phyloP scores from a whole-genome alignment of 1,140 invertebrate genomes.

The Cydia amplana region DNA sequence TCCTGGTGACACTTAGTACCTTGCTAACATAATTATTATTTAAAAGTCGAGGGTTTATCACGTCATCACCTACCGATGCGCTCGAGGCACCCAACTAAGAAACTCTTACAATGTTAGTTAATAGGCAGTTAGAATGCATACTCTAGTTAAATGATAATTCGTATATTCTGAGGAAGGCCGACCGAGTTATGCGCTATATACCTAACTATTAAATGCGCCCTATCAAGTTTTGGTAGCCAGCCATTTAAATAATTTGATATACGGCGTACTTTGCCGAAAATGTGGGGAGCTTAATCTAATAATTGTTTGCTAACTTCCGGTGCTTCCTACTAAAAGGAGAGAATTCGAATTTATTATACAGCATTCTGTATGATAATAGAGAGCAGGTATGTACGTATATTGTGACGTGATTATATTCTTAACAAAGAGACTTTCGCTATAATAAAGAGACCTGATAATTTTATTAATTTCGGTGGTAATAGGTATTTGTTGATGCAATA shows the following conservation, averaged over 20 bases:
- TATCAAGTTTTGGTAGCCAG: not conserved
- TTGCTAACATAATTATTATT: too few species aligned
- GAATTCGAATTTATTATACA: too few species aligned
- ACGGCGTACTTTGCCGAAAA: not conserved
- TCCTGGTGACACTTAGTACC: too few species aligned
- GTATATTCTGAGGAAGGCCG: not conserved
- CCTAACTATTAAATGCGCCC: not conserved
- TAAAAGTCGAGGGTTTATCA: too few species aligned
- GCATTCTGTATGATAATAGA: too few species aligned
- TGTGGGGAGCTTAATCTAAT: slow-evolving; percentile 20
- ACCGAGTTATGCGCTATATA: not conserved
- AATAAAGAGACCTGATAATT: not conserved
- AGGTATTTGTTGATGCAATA: too few species aligned
- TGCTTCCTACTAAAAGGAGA: not conserved
- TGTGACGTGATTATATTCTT: not conserved
- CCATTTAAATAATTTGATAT: slow-evolving; percentile 25
- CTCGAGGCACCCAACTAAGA: too few species aligned
- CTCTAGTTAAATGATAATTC: not conserved
- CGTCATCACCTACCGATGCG: too few species aligned
- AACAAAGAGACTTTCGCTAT: too few species aligned
- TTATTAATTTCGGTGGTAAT: too few species aligned
- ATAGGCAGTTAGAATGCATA: not conserved
- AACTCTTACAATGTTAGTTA: too few species aligned
- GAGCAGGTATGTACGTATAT: too few species aligned
- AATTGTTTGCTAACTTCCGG: slow-evolving; percentile 21